Percentiles rank a stretch among this genome's conserved stretches.
Evolutionary conservation across 2,113 vertebrate species (phyloP).

Genomic region (Perca schrenkii): DNA sequence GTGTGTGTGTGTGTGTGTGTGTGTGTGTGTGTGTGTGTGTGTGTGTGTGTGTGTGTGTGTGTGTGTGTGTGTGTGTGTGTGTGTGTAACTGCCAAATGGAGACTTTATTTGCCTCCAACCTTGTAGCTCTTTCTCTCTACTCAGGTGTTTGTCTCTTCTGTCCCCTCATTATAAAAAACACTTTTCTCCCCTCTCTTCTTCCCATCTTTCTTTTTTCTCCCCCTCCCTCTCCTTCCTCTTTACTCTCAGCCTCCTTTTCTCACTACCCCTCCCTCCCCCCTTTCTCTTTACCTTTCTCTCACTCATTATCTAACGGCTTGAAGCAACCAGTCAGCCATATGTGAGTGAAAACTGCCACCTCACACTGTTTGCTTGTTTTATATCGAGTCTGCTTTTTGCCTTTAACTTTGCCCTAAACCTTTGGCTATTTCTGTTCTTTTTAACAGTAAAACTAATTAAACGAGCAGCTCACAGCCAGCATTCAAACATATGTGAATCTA

Average conservation of each 20-base stretch:
- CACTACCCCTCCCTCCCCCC: neutral
- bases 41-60: slow-evolving; percentile 44
- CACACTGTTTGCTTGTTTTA: slow-evolving; percentile 76
- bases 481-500: slow-evolving; percentile 64
- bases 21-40: slow-evolving; percentile 37
- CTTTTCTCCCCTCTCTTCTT: slow-evolving; percentile 36
- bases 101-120: slow-evolving; percentile 77
- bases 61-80: slow-evolving; percentile 45
- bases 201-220: slow-evolving; percentile 21
- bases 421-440: slow-evolving; percentile 77
- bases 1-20: slow-evolving; percentile 46
- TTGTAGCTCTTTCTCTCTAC: slow-evolving; percentile 56
- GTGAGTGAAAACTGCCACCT: slow-evolving; percentile 79
- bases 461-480: slow-evolving; percentile 61
- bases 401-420: slow-evolving; percentile 81
- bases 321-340: slow-evolving; percentile 83
- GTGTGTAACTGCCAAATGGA: slow-evolving; percentile 73
- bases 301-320: slow-evolving; percentile 83
- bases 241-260: slow-evolving; percentile 27
- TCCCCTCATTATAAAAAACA: slow-evolving; percentile 76
- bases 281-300: slow-evolving; percentile 61
- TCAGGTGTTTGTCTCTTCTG: slow-evolving; percentile 80
- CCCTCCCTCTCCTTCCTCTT: slow-evolving; percentile 6
- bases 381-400: slow-evolving; percentile 70
- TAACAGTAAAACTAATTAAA: slow-evolving; percentile 80